Conservation (phyloP, 35 echinoderm and acorn worm species). For the Lytechinus pictus region DNA sequence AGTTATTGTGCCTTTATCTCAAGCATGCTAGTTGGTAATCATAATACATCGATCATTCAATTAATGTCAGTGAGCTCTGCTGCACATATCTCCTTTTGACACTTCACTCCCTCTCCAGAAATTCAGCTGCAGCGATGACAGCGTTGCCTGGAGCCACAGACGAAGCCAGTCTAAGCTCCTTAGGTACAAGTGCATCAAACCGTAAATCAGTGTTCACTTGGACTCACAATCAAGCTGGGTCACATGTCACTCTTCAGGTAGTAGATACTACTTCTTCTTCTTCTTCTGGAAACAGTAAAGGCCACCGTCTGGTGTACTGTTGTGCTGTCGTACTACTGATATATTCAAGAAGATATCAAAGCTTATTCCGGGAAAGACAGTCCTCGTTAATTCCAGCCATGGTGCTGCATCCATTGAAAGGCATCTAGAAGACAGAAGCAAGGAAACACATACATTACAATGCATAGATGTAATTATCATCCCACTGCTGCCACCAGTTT, state of each 20-base stretch:
- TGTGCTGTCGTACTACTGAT: too few species aligned
- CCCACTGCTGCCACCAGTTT: too few species aligned
- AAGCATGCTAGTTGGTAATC: neutral
- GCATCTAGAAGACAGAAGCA: neutral
- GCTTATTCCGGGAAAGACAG: neutral
- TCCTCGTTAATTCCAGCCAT: neutral
- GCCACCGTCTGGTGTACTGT: too few species aligned
- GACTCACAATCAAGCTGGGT: neutral
- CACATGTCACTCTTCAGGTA: neutral
- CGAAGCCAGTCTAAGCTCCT: neutral
- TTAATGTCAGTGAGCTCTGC: neutral
- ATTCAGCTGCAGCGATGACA: neutral
- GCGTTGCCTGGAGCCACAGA: neutral
- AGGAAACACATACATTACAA: neutral
- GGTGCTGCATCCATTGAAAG: neutral
- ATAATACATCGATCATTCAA: neutral
- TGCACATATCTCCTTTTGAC: neutral
- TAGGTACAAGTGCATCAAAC: neutral
- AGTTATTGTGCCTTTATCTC: neutral
- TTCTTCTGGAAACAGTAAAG: too few species aligned
- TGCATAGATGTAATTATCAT: too few species aligned
- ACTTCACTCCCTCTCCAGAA: neutral
- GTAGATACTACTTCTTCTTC: too few species aligned
- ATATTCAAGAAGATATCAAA: conserved; percentile 2
- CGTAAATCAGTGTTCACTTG: neutral